Base-by-base conservation (phyloP, 1,140 invertebrate species). In the Cepaea nemoralis region DNA sequence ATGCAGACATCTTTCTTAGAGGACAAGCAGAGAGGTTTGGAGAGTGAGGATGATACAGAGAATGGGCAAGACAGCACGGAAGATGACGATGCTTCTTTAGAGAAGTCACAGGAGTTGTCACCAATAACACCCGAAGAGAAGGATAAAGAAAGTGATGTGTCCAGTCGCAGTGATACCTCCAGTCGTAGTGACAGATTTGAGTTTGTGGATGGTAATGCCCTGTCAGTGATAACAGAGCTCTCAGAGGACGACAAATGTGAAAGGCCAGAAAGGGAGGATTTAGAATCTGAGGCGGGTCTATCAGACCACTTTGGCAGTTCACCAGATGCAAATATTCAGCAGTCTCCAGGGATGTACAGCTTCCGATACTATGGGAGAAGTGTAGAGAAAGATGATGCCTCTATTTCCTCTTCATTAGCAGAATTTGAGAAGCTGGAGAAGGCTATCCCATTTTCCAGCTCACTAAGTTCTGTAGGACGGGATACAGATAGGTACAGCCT, bases 31-130 rank as follows among this genome's bases (percentile, higher is more conserved):
- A 31, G 59, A 3, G 59, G 27, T 27, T 12, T 31, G 5, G 27
- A 5, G 27, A 94, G 95, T 76, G 97, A 97, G 71, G 27, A 31
- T 27, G 50, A 55, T 2, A 55, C 50, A 55, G 50, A 5, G 19
- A 24, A 55, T 55, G 50, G n/a, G n/a, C 8, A 55, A 14, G 96
- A 97, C 91, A 96, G 95, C 85, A 94, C 27, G 39, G 82, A 87
- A 77, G n/a, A 74, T 66, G 74, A 31, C 33, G 73, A 48, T 3
- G 35, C 16, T 19, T 40, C 31, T 16, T 14, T 31, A 10, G 73
- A 75, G 14, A 45, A 48, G 45, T 75, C 73, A 50, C 70, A 35
- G 95, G 86, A 96, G 95, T 86, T 94, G 95, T 50, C 59, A 67
- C 55, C 59, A 6, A 31, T n/a, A 70, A 45, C 82, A 59, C 78